These are phyloP conservation scores for Gavia stellata DNA, from an alignment of 2,113 vertebrate genomes.

Conservation along the genomic window DNA sequence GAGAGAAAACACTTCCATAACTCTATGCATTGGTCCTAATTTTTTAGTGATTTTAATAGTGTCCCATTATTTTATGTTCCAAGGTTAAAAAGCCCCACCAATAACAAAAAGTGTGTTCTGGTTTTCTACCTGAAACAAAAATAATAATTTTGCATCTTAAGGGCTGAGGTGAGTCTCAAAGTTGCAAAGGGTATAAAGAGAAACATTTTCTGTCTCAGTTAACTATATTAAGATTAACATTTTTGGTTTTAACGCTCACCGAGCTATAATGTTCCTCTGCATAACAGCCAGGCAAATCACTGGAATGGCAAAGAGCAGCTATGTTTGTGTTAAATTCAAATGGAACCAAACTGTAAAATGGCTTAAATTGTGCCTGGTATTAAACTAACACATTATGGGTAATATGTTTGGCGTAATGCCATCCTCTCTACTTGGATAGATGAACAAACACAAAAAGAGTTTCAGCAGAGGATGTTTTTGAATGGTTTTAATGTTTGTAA, in stretches of 20 bases:
- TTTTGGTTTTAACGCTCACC: neutral
- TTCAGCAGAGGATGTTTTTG: neutral
- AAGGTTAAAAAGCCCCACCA: neutral
- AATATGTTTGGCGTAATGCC: neutral
- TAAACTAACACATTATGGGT: conserved; percentile 1
- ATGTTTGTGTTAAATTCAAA: neutral
- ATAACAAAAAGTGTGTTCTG: neutral
- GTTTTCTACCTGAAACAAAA: neutral
- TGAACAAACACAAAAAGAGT: neutral
- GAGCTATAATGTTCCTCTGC: neutral
- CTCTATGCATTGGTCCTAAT: neutral
- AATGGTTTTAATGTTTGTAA: neutral
- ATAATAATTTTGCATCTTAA: neutral
- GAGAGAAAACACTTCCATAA: neutral
- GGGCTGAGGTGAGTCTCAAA: neutral
- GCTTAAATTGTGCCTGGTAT: neutral
- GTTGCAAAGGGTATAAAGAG: neutral
- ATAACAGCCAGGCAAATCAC: neutral
- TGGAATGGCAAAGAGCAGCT: neutral
- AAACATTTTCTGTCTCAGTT: neutral
- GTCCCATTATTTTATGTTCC: neutral
- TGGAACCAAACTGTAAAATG: conserved; percentile 13
- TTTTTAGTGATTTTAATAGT: neutral
- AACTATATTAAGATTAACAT: neutral
- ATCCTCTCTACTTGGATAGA: neutral